Evolutionary conservation across 2,797 vertebrate genomes (phyloP), one percentile per base, ranked within the genome.

Genomic region (Amphiprion clarkii): DNA sequence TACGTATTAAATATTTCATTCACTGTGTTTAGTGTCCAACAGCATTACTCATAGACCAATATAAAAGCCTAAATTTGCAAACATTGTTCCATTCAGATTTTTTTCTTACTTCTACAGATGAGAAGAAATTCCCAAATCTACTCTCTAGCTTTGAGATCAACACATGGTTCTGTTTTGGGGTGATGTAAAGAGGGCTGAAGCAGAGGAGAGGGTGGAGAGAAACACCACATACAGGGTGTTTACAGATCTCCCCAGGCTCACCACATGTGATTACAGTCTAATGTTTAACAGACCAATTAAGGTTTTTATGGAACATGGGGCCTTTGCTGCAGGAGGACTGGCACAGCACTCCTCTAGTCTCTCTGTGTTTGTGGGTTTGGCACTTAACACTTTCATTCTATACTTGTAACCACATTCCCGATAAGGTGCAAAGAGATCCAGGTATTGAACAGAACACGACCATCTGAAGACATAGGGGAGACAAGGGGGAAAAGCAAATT

Each of bases 211-310:
- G 78, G 71, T n/a, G 59, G 70, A 78, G 77, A 75, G 75, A 57
- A 81, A 76, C 83, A 81, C 82, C 81, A 78, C 87, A 88, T 87
- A 86, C 83, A 48, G 81, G 84, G 89, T 93, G 88, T 94, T 93
- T 91, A 92, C 89, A 90, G 79, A 90, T 85, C 82, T 85, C 88
- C 88, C 75, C 51, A 71, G 73, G 86, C 86, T 89, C 87, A 68
- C 90, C 81, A 87, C 92, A 88, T 79, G 85, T 86, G 88, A 93
- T 93, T 91, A 91, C 75, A 89, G 85, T 82, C 57, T 79, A 72
- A 88, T 86, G 87, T 90, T 93, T 92, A 92, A 93, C 86, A 91
- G 74, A 83, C 82, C 87, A 92, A 92, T 93, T 93, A 92, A 86
- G 85, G 78, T 49, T 91, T 94, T 91, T 89, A 91, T 92, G 64